These are phyloP conservation scores for Apis laboriosa DNA, from an alignment of 1,140 invertebrate species.

Conservation along the genomic window DNA sequence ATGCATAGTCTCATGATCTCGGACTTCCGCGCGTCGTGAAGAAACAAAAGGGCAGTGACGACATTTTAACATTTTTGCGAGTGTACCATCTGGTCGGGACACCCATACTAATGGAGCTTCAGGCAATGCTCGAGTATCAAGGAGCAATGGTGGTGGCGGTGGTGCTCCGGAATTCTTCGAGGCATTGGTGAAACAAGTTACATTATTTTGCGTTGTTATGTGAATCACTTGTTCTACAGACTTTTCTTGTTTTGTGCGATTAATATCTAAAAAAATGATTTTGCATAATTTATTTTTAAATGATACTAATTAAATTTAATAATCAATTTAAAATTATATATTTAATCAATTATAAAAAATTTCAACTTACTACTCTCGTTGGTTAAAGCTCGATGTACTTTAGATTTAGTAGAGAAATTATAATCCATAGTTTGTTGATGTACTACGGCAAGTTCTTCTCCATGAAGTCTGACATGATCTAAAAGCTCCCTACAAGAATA, in stretches of 20 bases:
- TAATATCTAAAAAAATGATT: slow-evolving; percentile 27
- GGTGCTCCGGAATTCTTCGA: slow-evolving; percentile 55
- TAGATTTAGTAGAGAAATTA: slow-evolving; percentile 51
- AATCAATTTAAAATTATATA: no score
- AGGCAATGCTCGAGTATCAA: slow-evolving; percentile 78
- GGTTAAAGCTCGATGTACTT: slow-evolving; percentile 49
- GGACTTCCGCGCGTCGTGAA: slow-evolving; percentile 88
- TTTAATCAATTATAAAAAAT: not conserved
- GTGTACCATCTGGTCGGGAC: slow-evolving; percentile 84
- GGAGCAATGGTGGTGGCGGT: slow-evolving; percentile 71
- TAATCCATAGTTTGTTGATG: slow-evolving; percentile 72
- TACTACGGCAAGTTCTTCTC: slow-evolving; percentile 74
- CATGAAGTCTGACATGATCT: slow-evolving; percentile 76
- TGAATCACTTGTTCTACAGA: slow-evolving; percentile 51
- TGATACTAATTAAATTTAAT: not conserved
- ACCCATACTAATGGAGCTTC: slow-evolving; percentile 88
- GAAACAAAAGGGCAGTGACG: slow-evolving; percentile 92
- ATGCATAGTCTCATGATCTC: slow-evolving; percentile 94
- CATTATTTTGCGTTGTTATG: slow-evolving; percentile 56
- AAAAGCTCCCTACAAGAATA: slow-evolving; percentile 72
- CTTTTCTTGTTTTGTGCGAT: slow-evolving; percentile 40
- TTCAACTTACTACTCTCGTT: slow-evolving; percentile 55
- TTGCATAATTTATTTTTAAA: not conserved
- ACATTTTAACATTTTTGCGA: slow-evolving; percentile 93
- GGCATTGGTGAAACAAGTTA: slow-evolving; percentile 32